These are phyloP conservation scores for Bovichtus diacanthus DNA, from an alignment of 2,797 vertebrate genomes.

Conservation along the genomic window DNA sequence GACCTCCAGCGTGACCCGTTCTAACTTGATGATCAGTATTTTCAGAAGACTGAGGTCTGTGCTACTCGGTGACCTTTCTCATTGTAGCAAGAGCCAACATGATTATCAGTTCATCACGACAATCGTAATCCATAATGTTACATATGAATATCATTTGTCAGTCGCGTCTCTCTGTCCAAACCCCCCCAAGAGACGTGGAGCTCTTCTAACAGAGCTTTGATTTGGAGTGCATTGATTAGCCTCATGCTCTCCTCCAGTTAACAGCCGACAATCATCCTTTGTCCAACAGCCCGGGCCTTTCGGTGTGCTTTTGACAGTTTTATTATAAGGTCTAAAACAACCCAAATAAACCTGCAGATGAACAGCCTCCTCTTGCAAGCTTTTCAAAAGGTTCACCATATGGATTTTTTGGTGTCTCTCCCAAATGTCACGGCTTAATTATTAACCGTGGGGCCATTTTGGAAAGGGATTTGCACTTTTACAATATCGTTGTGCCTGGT, in stretches of 20 bases:
- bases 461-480: conserved; percentile 82
- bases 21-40: conserved; percentile 55
- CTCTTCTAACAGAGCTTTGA: conserved; percentile 69
- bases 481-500: conserved; percentile 78
- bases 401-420: conserved; percentile 84
- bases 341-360: conserved; percentile 74
- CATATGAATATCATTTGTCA: conserved; percentile 79
- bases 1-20: conserved; percentile 62
- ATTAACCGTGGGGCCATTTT: conserved; percentile 83
- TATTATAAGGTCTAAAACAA: conserved; percentile 76
- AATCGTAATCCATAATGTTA: conserved; percentile 79
- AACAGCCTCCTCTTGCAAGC: conserved; percentile 66
- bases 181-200: conserved; percentile 26
- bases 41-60: conserved; percentile 64
- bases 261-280: conserved; percentile 70
- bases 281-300: conserved; percentile 51
- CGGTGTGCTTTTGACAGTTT: conserved; percentile 81
- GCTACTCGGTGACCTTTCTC: conserved; percentile 70
- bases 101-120: conserved; percentile 76
- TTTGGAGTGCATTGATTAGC: conserved; percentile 76
- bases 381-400: conserved; percentile 85
- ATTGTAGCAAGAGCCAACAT: conserved; percentile 49
- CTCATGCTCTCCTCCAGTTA: conserved; percentile 58
- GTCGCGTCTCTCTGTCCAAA: conserved; percentile 20
- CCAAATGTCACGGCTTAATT: conserved; percentile 88